These are phyloP conservation scores for Rhagium mordax DNA, from an alignment of 2,888 invertebrate species.

Conservation along the genomic window DNA sequence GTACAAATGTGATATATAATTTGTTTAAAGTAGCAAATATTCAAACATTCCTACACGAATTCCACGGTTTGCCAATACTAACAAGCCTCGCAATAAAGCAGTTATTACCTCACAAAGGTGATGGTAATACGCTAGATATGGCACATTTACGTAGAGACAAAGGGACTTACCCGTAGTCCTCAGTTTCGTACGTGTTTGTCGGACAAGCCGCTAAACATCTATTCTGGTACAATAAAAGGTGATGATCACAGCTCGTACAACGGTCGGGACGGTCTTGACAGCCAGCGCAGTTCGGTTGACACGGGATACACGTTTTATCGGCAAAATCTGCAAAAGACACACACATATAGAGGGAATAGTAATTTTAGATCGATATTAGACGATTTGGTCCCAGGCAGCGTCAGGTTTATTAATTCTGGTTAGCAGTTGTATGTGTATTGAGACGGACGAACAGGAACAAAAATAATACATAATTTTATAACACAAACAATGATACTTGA, in stretches of 20 bases:
- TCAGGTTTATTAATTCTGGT: not conserved
- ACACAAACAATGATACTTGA: too few species aligned
- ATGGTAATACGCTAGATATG: not conserved
- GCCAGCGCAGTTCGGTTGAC: conserved; percentile 89
- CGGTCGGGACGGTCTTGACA: conserved; percentile 87
- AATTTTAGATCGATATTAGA: not conserved
- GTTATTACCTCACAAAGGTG: not conserved
- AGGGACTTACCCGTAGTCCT: conserved; percentile 81
- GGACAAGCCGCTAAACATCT: conserved; percentile 90
- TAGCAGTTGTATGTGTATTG: too few species aligned
- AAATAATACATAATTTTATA: too few species aligned
- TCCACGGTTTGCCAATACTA: not conserved
- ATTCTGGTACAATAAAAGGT: conserved; percentile 86
- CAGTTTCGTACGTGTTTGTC: conserved; percentile 85
- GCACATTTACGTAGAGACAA: not conserved
- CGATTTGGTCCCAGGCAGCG: not conserved
- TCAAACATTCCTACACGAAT: not conserved
- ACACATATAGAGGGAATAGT: not conserved
- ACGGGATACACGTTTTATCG: conserved; percentile 85
- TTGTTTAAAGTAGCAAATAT: not conserved
- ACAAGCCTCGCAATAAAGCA: not conserved
- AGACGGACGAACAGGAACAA: too few species aligned
- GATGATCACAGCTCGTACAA: conserved; percentile 91
- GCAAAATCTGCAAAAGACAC: conserved; percentile 61
- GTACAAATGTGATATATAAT: too few species aligned